These are phyloP conservation scores for Machaerirhynchus nigripectus DNA, from an alignment of 2,113 vertebrate genomes.

Conservation along the genomic window DNA sequence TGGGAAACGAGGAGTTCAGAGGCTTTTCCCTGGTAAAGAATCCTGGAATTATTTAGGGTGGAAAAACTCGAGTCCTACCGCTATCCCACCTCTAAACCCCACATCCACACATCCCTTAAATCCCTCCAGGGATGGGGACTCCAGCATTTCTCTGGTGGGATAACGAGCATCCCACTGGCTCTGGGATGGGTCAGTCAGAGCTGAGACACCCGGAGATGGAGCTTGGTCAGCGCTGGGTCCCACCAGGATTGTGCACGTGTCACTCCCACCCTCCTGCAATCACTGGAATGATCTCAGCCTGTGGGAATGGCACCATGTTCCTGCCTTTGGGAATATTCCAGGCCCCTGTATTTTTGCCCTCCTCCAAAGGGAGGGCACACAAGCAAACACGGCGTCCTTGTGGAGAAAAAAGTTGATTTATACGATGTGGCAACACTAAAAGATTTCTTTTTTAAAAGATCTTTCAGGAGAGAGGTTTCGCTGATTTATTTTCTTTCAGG, in stretches of 20 bases:
- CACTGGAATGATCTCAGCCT: neutral
- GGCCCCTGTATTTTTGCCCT: neutral
- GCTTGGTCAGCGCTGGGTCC: accelerated
- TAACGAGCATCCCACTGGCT: neutral
- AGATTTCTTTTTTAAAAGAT: neutral
- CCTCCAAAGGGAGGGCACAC: neutral
- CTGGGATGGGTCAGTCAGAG: neutral
- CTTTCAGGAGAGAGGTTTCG: neutral
- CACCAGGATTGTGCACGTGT: neutral
- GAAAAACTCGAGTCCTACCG: neutral
- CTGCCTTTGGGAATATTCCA: neutral
- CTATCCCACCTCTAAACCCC: neutral
- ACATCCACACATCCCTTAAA: neutral
- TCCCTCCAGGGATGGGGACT: neutral
- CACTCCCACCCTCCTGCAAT: neutral
- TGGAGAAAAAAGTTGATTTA: neutral
- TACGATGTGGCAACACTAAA: accelerated
- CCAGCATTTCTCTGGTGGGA: neutral
- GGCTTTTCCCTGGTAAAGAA: neutral
- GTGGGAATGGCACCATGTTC: neutral
- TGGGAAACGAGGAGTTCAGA: accelerated
- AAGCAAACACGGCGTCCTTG: neutral
- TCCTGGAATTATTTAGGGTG: neutral
- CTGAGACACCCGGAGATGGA: neutral
- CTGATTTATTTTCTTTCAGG: neutral